Evolutionary conservation across 1,140 invertebrate species (phyloP).

Genomic region (Choristoneura fumiferana): DNA sequence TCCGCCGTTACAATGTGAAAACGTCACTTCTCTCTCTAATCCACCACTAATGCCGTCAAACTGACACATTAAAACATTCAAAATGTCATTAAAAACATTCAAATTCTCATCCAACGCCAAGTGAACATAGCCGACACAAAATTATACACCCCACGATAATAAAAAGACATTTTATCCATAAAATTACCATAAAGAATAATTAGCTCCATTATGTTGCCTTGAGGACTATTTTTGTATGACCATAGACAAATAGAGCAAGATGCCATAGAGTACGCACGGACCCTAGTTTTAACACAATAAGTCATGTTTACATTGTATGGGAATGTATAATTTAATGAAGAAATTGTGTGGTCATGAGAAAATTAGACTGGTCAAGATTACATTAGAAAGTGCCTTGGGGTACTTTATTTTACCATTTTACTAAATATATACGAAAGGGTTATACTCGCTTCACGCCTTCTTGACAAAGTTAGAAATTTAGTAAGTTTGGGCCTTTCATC

Average conservation of each 20-base stretch:
- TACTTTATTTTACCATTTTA: background rate
- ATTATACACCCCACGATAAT: constrained; percentile 57
- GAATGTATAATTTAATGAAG: constrained; percentile 73
- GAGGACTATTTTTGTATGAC: constrained; percentile 45
- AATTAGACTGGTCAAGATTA: constrained; percentile 45
- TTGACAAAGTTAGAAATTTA: too few relatives aligned
- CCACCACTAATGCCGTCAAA: constrained; percentile 31
- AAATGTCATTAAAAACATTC: constrained; percentile 34
- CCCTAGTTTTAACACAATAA: constrained; percentile 42
- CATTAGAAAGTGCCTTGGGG: constrained; percentile 30
- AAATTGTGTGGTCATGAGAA: constrained; percentile 60
- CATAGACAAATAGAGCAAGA: constrained; percentile 42
- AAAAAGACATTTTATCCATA: constrained; percentile 55
- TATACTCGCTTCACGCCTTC: too few relatives aligned
- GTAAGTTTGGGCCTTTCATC: too few relatives aligned
- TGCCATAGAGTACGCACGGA: constrained; percentile 27
- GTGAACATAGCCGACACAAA: constrained; percentile 36
- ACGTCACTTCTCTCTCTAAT: constrained; percentile 24
- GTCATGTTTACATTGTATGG: constrained; percentile 67
- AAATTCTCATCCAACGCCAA: constrained; percentile 51
- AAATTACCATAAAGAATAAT: constrained; percentile 72
- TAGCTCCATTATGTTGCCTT: constrained; percentile 64
- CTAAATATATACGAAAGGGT: too few relatives aligned
- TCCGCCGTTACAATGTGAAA: background rate
- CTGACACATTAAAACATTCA: constrained; percentile 28